phyloP scores from a whole-genome alignment of 1,140 invertebrate genomes.

The Hyles euphorbiae region DNA sequence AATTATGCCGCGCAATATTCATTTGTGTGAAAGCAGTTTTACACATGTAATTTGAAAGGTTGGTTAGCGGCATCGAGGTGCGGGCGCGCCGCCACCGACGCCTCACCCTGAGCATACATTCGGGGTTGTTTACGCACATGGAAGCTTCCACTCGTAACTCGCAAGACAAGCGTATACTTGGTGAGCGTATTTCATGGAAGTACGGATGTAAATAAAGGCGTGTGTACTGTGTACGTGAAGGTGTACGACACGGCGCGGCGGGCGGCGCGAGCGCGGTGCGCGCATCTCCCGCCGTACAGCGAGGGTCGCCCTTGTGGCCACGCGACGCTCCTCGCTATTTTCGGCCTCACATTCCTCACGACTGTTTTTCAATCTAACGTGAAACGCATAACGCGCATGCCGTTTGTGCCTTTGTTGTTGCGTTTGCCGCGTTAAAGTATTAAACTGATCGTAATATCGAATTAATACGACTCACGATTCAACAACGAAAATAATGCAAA shows the following conservation, averaged over 20 bases:
- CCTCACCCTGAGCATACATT: conserved; percentile 32
- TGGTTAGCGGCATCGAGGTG: not conserved
- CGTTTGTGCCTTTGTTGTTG: conserved; percentile 55
- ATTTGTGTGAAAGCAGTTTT: conserved; percentile 7
- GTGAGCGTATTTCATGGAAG: conserved; percentile 50
- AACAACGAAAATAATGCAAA: conserved; percentile 11
- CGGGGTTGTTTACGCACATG: conserved; percentile 40
- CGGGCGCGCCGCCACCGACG: not conserved
- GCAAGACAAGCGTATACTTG: conserved; percentile 27
- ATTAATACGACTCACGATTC: conserved; percentile 16
- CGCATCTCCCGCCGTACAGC: conserved; percentile 29
- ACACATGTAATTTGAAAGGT: not conserved
- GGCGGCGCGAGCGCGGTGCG: conserved; percentile 14
- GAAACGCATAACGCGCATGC: conserved; percentile 65
- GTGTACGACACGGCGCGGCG: conserved; percentile 1
- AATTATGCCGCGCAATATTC: not conserved
- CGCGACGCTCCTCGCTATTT: conserved; percentile 71
- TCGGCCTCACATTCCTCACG: conserved; percentile 69
- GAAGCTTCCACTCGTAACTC: conserved; percentile 47
- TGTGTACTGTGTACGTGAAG: conserved; percentile 34
- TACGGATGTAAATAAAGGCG: conserved; percentile 65
- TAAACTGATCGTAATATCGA: conserved; percentile 20
- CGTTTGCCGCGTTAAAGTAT: conserved; percentile 23
- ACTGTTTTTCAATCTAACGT: conserved; percentile 73
- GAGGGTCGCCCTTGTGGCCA: conserved; percentile 65